These are phyloP conservation scores for Leiothrix lutea DNA, from an alignment of 2,113 vertebrate species.

Conservation along the genomic window DNA sequence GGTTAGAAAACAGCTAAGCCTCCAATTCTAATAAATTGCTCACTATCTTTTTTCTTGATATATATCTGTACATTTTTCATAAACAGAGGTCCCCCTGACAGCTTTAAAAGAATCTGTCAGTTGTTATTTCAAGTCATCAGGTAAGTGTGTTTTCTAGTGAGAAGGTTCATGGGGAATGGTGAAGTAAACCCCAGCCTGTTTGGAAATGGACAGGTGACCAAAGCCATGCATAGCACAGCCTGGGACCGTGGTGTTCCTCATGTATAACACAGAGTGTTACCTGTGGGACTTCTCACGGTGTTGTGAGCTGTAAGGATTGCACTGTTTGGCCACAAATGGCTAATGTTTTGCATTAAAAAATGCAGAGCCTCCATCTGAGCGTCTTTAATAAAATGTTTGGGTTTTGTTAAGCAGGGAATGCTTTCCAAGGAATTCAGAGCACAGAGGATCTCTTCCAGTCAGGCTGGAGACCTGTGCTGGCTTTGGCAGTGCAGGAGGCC, in stretches of 20 bases:
- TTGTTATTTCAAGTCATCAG: neutral
- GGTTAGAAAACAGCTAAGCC: neutral
- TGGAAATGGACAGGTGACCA: neutral
- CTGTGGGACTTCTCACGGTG: neutral
- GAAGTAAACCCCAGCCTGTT: neutral
- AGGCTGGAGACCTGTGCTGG: neutral
- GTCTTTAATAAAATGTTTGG: neutral
- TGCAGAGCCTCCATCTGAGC: neutral
- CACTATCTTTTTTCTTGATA: neutral
- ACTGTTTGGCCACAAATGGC: neutral
- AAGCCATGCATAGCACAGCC: accelerated
- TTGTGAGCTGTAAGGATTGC: neutral
- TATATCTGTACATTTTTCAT: neutral
- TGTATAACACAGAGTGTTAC: accelerated
- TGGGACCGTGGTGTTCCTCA: neutral
- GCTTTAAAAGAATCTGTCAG: neutral
- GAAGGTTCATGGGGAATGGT: neutral
- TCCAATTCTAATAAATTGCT: neutral
- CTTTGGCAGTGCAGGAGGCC: neutral
- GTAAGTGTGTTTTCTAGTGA: neutral
- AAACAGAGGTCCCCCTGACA: neutral
- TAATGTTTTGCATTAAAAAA: neutral
- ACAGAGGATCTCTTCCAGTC: neutral
- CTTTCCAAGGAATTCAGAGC: neutral
- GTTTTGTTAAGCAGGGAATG: neutral